Base-by-base conservation (phyloP, 35 echinoderm and acorn worm genomes). In the Ophiothrix spiculata region DNA sequence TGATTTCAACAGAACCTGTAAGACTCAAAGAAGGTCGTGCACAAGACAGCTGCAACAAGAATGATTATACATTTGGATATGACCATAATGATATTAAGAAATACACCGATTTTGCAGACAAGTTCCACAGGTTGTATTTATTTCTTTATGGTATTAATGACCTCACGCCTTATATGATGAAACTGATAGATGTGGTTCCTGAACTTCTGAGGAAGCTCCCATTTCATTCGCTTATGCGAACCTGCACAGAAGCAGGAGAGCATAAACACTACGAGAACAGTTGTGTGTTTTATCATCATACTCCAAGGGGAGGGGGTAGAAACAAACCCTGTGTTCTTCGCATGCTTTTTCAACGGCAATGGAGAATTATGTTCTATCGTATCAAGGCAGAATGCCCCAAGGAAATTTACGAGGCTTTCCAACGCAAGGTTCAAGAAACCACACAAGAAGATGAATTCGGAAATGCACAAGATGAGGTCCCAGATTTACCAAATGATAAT, bases 141-240 rank as follows among this genome's bases (percentile, higher is more conserved):
- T 49, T 49, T 49, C 42, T 49, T 32, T 88, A 88, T 33, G 49
- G 86, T 15, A 25, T 40, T 37, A 78, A 15, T n/a, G 77, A 81
- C 31, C 49, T 88, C 17, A 87, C 85, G 4, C 76, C 76, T 28
- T 87, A 87, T 46, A 88, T 73, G 45, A 88, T 88, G 46, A 88
- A 80, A 88, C 40, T 81, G 39, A 81, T 88, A 21, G 86, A 80
- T 73, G 54, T 88, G 28, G 78, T 81, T 11, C 86, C 86, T 31
- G 4, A 32, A 25, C 35, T 87, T 21, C 34, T 88, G 77, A 33
- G 60, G 54, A 78, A 4, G 74, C 77, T 88, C 42, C 86, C 86
- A 1, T 88, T 88, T 35, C 32, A 80, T 56, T 74, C 78, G 37
- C 40, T 63, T 34, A 82, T 89, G 87, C 80, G 87, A 75, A 25